These are phyloP conservation scores for Bruchidius siliquastri DNA, from an alignment of 2,888 invertebrate species.

Conservation along the genomic window DNA sequence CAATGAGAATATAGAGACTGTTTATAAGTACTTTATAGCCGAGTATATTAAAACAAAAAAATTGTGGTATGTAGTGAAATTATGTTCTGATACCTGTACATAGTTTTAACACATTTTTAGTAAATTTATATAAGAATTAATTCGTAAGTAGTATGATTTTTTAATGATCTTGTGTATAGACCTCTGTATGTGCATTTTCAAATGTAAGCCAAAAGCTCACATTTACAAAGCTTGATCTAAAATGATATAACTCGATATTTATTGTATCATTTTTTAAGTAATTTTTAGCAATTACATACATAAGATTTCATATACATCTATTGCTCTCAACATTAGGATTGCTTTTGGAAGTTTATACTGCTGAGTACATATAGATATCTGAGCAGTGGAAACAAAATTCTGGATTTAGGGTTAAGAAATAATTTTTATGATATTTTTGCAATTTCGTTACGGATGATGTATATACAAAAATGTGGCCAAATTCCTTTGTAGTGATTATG, in stretches of 20 bases:
- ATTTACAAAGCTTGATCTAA: background rate
- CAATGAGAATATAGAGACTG: constrained; percentile 42
- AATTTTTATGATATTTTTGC: too few species aligned
- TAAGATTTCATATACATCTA: too few species aligned
- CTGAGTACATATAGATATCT: too few species aligned
- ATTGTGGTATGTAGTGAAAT: constrained; percentile 22
- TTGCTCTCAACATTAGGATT: too few species aligned
- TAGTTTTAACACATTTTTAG: constrained; percentile 23
- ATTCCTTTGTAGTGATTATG: too few species aligned
- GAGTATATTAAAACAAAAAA: constrained; percentile 24
- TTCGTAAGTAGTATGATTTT: constrained; percentile 6
- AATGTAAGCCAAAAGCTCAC: background rate
- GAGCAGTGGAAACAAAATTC: too few species aligned
- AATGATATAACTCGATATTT: background rate
- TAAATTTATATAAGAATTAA: constrained; percentile 18
- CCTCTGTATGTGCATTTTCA: background rate
- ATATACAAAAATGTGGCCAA: too few species aligned
- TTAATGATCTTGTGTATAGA: background rate
- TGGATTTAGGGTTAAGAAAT: too few species aligned
- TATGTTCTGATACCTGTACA: constrained; percentile 24
- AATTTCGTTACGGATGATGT: too few species aligned
- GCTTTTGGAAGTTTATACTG: too few species aligned
- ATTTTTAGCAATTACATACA: too few species aligned
- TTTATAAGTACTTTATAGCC: constrained; percentile 22
- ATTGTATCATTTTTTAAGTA: too few species aligned